Conservation (phyloP, 2,888 invertebrate species). For the Lycophotia porphyrea region DNA sequence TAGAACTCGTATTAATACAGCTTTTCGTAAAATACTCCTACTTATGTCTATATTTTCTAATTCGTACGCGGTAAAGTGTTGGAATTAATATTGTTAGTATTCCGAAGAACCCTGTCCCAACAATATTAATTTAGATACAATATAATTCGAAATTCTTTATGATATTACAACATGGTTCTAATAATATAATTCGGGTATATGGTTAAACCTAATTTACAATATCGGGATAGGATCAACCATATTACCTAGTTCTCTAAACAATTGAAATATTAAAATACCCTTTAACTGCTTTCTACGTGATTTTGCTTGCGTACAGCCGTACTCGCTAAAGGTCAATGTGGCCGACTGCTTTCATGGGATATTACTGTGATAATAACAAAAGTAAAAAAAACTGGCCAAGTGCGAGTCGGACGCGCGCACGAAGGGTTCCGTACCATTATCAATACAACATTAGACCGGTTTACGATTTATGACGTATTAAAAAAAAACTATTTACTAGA, state of each 20-base stretch:
- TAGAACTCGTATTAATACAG: neutral
- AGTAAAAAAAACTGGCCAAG: neutral
- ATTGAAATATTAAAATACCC: neutral
- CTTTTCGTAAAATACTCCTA: neutral
- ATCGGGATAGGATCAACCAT: neutral
- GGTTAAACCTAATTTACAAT: neutral
- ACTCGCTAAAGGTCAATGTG: neutral
- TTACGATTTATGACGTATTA: no score
- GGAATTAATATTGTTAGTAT: no score
- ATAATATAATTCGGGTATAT: neutral
- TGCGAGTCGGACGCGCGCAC: no score
- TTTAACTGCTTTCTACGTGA: neutral
- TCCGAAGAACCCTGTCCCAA: no score
- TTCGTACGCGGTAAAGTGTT: neutral
- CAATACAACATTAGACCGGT: no score
- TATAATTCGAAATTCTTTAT: neutral
- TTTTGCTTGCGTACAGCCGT: no score
- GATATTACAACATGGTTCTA: no score
- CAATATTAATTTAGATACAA: neutral
- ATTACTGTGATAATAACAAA: neutral
- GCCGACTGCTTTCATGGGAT: neutral
- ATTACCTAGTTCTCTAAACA: neutral
- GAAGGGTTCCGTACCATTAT: no score
- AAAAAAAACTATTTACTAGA: no score
- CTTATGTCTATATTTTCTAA: neutral